A percentile compares a stretch with the other conserved stretches of the same genome.
These are phyloP conservation scores for Schizopygopsis pylzovi DNA, from an alignment of 2,797 vertebrate genomes.

Conservation along the genomic window DNA sequence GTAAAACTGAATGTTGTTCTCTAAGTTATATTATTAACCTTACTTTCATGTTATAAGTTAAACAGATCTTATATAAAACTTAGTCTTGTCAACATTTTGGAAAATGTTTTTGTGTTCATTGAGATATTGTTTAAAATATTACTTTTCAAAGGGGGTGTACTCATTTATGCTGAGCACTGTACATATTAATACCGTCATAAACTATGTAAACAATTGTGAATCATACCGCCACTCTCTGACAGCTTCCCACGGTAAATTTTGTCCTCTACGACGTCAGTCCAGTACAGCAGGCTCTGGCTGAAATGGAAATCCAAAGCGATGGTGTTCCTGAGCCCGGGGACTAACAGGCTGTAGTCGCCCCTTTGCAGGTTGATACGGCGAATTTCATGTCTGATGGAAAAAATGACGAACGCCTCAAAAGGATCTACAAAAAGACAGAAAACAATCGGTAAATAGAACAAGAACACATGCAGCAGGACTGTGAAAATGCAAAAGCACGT, in stretches of 20 bases:
- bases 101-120: too few relatives aligned
- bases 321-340: slow-evolving; percentile 86
- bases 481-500: neutral
- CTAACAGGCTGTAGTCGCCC: slow-evolving; percentile 85
- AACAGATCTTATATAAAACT: too few relatives aligned
- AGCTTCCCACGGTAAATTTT: slow-evolving; percentile 88
- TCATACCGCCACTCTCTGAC: slow-evolving; percentile 82
- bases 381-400: slow-evolving; percentile 90
- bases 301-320: slow-evolving; percentile 90
- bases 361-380: slow-evolving; percentile 85
- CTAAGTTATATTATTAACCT: too few relatives aligned
- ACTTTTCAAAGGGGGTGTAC: too few relatives aligned
- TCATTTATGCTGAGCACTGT: neutral
- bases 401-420: slow-evolving; percentile 88
- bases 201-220: neutral
- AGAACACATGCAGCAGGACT: neutral
- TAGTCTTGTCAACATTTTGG: too few relatives aligned
- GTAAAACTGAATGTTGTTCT: too few relatives aligned
- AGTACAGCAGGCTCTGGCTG: slow-evolving; percentile 84
- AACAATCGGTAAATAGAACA: neutral
- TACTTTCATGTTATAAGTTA: too few relatives aligned
- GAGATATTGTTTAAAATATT: too few relatives aligned
- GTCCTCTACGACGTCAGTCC: slow-evolving; percentile 90
- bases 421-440: slow-evolving; percentile 75
- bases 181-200: neutral